Conservation (phyloP, 2,113 vertebrate species). For the Cephalopterus ornatus region DNA sequence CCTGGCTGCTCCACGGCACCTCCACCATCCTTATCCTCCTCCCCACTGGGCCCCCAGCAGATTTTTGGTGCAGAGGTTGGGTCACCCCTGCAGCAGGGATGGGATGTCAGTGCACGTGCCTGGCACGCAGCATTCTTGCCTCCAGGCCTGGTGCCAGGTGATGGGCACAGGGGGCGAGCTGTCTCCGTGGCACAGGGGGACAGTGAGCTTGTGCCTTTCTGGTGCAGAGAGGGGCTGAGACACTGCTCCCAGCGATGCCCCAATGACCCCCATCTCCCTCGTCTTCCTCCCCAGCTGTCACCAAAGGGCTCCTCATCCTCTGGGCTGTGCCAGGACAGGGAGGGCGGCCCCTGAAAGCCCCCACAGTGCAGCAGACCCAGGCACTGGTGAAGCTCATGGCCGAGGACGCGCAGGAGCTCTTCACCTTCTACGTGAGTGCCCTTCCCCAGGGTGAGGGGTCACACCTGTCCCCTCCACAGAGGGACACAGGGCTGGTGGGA, state of each 20-base stretch:
- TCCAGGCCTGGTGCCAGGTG: not conserved
- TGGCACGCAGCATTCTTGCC: fast-evolving
- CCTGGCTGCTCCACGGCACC: not conserved
- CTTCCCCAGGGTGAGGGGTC: fast-evolving
- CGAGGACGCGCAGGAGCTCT: not conserved
- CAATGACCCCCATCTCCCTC: not conserved
- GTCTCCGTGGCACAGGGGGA: fast-evolving
- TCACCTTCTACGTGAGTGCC: slow-evolving; percentile 55
- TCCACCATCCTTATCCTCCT: not conserved
- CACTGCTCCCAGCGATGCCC: not conserved
- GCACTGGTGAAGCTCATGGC: slow-evolving; percentile 44
- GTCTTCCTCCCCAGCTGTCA: slow-evolving; percentile 24
- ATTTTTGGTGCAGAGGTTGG: not conserved
- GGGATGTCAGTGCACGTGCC: fast-evolving
- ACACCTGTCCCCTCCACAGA: not conserved
- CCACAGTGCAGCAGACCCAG: slow-evolving; percentile 15
- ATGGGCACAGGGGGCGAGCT: fast-evolving
- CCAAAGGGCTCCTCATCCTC: slow-evolving; percentile 38
- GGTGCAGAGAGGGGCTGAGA: fast-evolving
- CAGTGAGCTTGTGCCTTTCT: fast-evolving
- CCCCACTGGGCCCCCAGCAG: fast-evolving
- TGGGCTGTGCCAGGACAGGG: not conserved
- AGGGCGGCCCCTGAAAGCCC: not conserved
- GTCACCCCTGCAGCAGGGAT: fast-evolving
- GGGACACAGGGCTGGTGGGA: not conserved